These are phyloP conservation scores for Pituophis catenifer DNA, from an alignment of 2,113 vertebrate species.

Conservation along the genomic window DNA sequence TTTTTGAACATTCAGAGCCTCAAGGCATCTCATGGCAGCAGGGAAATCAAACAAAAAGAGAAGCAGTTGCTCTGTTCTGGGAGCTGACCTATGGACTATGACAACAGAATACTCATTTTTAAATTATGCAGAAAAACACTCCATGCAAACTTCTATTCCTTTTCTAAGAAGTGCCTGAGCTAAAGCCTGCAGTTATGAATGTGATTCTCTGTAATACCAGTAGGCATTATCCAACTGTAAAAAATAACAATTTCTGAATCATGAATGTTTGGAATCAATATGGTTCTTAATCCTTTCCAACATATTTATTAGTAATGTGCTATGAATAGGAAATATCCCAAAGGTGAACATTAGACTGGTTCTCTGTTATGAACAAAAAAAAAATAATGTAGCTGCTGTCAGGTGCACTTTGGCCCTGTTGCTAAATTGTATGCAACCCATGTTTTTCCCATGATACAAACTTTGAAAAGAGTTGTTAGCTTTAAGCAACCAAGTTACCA, in stretches of 20 bases:
- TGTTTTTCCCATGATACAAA: background rate
- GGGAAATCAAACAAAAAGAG: conserved; percentile 30
- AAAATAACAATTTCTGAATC: conserved; percentile 57
- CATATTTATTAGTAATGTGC: conserved; percentile 45
- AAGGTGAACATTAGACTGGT: conserved; percentile 43
- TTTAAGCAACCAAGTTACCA: conserved; percentile 9
- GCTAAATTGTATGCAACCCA: conserved; percentile 21
- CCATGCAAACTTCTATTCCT: conserved; percentile 71
- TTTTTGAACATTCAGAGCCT: conserved; percentile 65
- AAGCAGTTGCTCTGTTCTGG: conserved; percentile 37
- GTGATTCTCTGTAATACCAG: conserved; percentile 56
- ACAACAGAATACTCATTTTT: conserved; percentile 59
- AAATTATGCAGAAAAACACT: conserved; percentile 64
- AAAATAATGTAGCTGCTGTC: background rate
- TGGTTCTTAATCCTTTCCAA: conserved; percentile 54
- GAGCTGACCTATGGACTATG: conserved; percentile 49
- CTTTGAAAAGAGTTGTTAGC: conserved; percentile 14
- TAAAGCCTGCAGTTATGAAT: conserved; percentile 67
- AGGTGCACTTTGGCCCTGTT: background rate
- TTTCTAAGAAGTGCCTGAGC: conserved; percentile 76
- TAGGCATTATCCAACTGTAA: conserved; percentile 51
- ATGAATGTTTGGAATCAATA: conserved; percentile 65
- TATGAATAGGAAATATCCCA: conserved; percentile 22
- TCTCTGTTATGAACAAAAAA: background rate
- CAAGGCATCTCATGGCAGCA: conserved; percentile 48